Conservation (phyloP, 2,113 vertebrate species). For the Caranx melampygus region DNA sequence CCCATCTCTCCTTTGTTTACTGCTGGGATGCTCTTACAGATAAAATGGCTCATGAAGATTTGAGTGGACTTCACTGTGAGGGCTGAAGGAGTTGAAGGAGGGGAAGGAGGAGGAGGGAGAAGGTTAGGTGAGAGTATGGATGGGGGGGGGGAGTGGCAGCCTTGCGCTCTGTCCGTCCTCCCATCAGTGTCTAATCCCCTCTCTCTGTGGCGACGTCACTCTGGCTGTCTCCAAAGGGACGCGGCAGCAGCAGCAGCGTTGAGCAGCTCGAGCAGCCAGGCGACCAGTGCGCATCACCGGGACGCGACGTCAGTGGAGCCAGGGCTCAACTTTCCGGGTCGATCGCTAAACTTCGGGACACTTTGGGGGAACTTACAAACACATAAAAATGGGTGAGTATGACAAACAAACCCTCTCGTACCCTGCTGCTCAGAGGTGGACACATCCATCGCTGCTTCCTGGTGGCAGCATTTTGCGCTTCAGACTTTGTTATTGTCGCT, state of each 20-base stretch:
- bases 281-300: conserved; percentile 70
- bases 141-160: not conserved
- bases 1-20: not conserved
- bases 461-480: not conserved
- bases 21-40: conserved; percentile 11
- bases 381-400: conserved; percentile 70
- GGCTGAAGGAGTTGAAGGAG: not conserved
- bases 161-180: conserved; percentile 15
- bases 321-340: conserved; percentile 60
- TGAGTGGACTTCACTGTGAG: conserved; percentile 26
- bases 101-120: not conserved
- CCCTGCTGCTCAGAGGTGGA: not conserved
- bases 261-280: conserved; percentile 58
- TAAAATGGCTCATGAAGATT: conserved; percentile 7
- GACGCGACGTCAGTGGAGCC: conserved; percentile 67
- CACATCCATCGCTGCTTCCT: not conserved
- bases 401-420: not conserved
- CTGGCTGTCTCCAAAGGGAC: conserved; percentile 69
- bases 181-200: conserved; percentile 69
- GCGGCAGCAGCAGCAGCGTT: conserved; percentile 12
- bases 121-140: not conserved
- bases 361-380: conserved; percentile 35
- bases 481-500: conserved; percentile 20
- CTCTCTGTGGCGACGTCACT: conserved; percentile 76
- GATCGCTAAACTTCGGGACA: conserved; percentile 51